phyloP scores from a whole-genome alignment of 2,797 vertebrate species.

The Parauchenoglanis punctatus region DNA sequence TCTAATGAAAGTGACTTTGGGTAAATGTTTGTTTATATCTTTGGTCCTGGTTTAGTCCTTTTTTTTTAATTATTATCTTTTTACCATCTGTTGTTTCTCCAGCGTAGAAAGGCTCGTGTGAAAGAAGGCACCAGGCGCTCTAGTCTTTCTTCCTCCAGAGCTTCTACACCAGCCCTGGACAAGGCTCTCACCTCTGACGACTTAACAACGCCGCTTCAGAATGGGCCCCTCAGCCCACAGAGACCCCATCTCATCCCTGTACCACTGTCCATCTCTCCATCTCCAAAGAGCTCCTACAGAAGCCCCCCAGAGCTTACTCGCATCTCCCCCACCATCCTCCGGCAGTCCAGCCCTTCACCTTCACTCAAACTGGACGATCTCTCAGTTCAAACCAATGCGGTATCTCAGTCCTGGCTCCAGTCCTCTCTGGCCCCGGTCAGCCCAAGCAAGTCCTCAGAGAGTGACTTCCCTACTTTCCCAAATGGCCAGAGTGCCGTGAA shows the following conservation, averaged over 20 bases:
- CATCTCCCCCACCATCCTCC: not conserved
- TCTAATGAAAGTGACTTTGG: not conserved
- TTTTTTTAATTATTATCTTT: not conserved
- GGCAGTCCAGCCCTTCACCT: constrained; percentile 13
- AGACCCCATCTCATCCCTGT: constrained; percentile 13
- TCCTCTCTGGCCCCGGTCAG: constrained; percentile 52
- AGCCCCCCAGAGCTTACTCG: constrained; percentile 39
- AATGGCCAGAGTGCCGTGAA: constrained; percentile 7
- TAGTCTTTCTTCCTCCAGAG: constrained; percentile 7
- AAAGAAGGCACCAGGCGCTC: constrained; percentile 2
- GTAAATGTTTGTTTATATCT: not conserved
- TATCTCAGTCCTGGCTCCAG: constrained; percentile 37
- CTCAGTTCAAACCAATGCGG: constrained; percentile 24
- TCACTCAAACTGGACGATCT: constrained; percentile 31
- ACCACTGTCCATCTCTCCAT: not conserved
- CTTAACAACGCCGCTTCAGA: not conserved
- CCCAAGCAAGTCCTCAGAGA: constrained; percentile 39
- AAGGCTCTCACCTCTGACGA: not conserved
- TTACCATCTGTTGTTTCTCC: not conserved
- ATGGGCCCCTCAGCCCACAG: not conserved
- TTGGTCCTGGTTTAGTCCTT: not conserved
- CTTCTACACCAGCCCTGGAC: not conserved
- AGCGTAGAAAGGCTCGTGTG: constrained; percentile 17
- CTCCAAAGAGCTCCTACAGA: constrained; percentile 2
- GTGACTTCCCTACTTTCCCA: not conserved